phyloP scores from a whole-genome alignment of 2,797 vertebrate genomes.

The Catharus ustulatus region DNA sequence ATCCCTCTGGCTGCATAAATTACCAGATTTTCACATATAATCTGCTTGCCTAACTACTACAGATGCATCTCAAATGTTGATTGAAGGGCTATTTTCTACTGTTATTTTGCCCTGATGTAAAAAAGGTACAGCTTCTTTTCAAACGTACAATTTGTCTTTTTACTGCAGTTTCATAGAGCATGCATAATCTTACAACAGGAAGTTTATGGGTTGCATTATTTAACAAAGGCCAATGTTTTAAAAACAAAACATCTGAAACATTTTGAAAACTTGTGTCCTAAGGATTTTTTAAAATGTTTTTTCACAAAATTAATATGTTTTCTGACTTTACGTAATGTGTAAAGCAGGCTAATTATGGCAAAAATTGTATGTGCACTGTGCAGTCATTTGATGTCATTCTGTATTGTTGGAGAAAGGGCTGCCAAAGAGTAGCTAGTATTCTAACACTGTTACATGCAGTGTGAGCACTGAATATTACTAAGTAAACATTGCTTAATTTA shows the following conservation, averaged over 20 bases:
- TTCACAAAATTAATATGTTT: background rate
- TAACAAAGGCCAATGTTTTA: background rate
- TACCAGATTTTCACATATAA: background rate
- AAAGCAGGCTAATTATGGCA: background rate
- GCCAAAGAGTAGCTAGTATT: background rate
- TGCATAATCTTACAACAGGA: background rate
- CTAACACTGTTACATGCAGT: background rate
- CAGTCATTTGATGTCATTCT: background rate
- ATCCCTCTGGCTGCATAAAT: background rate
- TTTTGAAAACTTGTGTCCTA: background rate
- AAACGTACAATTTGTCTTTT: background rate
- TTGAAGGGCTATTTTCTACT: background rate
- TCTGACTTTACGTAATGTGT: background rate
- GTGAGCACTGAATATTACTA: background rate
- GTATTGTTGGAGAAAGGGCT: background rate
- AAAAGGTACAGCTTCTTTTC: background rate
- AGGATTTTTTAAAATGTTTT: background rate
- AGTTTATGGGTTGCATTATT: background rate
- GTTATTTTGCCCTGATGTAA: background rate
- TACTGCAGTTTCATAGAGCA: background rate
- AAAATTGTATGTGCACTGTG: background rate
- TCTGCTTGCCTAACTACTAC: background rate
- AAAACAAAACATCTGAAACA: background rate
- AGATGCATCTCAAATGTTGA: background rate
- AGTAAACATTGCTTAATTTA: background rate